Conservation (phyloP, 2,113 vertebrate genomes). For the Engraulis encrasicolus region DNA sequence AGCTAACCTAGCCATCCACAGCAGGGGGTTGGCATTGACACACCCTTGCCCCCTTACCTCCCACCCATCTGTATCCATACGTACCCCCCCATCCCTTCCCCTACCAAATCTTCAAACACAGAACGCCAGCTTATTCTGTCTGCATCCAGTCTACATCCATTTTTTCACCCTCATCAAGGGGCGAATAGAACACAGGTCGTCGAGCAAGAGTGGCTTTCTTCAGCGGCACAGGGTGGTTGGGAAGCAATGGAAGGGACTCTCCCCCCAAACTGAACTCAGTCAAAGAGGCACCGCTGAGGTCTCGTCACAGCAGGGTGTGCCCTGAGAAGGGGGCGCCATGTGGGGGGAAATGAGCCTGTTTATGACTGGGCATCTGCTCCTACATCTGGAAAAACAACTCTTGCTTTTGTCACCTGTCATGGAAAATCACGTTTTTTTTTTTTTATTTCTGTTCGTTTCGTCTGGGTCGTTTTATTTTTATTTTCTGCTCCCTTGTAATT, state of each 20-base stretch:
- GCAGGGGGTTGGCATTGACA: background rate
- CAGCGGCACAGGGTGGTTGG: background rate
- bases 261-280: background rate
- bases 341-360: background rate
- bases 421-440: no score
- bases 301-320: background rate
- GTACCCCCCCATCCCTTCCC: background rate
- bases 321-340: background rate
- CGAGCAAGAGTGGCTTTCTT: background rate
- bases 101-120: background rate
- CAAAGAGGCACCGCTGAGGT: background rate
- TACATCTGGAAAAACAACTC: conserved; percentile 37
- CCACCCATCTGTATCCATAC: background rate
- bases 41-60: background rate
- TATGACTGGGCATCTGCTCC: conserved; percentile 30
- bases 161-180: background rate
- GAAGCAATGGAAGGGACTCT: background rate
- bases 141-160: background rate
- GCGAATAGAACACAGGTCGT: background rate
- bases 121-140: background rate
- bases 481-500: conserved; percentile 63
- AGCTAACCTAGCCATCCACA: background rate
- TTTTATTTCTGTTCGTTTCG: no score
- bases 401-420: no score
- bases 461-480: conserved; percentile 34